Base-by-base conservation (phyloP, 2,113 vertebrate genomes). In the Melanocharis versteri region DNA sequence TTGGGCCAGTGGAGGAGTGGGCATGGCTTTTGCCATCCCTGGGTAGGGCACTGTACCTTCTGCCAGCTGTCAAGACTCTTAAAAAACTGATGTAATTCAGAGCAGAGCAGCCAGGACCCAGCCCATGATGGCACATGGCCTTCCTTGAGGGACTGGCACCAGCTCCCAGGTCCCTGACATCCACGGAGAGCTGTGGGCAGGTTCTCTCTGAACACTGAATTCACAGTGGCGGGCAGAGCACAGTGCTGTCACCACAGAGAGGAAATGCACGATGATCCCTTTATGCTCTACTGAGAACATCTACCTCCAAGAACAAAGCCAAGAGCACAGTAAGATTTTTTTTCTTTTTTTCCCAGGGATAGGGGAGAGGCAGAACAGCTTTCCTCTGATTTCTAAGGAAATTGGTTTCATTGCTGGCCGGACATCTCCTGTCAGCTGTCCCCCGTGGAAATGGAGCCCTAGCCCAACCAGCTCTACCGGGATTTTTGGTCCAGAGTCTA, bases 371-470 rank as follows among this genome's bases (percentile, higher is more conserved):
- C 30, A 22, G 44, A 71, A 73, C 48, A 87, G 19, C 20, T 94
- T 87, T 83, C 28, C 39, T 72, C 22, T 80, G 53, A 71, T 87
- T 96, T 87, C 47, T 37, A 40, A 44, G 47, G 44, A 84, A 77
- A 35, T 16, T 28, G 40, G 12, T 81, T 69, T 44, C 28, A 45
- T n/a, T 65, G 35, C 31, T 83, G 10, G 57, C 47, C 78, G 79
- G 58, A 37, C 9, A 64, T 47, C 13, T 58, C 57, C 73, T 56
- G 33, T 58, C 54, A 78, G 27, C 16, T 54, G 6, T 70, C 71
- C 69, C 57, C 24, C 33, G 33, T 27, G 28, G 40, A 81, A 94
- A 83, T 9, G 20, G 65, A 81, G 24, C 35, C n/a, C 9, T 47
- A 44, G 31, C 5, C 27, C 27, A 85, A 12, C 2, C 45, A 54